A percentile compares a stretch with the other conserved stretches of the same genome.
These are phyloP conservation scores for Gallinago solitaria DNA, from an alignment of 2,797 vertebrate genomes.

Conservation along the genomic window DNA sequence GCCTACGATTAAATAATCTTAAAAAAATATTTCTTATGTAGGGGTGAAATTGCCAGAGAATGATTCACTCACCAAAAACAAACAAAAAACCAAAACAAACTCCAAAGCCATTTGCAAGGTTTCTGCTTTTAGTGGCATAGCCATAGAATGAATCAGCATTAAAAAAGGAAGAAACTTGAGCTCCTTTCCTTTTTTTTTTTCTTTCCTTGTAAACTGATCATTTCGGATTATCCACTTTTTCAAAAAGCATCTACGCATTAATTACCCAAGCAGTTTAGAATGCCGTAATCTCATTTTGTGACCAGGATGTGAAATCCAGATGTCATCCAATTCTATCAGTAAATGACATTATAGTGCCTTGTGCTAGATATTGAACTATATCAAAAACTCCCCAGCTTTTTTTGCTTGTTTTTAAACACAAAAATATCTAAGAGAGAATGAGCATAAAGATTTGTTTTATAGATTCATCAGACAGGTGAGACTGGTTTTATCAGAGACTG, in stretches of 20 bases:
- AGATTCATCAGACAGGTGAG: neutral
- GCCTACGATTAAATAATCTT: constrained; percentile 48
- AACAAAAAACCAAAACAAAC: neutral
- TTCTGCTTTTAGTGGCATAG: neutral
- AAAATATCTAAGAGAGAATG: neutral
- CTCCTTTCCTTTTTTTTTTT: neutral
- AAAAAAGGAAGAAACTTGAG: neutral
- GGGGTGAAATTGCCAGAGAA: neutral
- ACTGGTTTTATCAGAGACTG: neutral
- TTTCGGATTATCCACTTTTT: neutral
- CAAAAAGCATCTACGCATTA: neutral
- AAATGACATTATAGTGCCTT: neutral
- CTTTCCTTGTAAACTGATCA: neutral
- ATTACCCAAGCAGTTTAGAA: constrained; percentile 16
- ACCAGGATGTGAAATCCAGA: constrained; percentile 34
- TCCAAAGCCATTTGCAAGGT: neutral
- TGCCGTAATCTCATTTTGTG: constrained; percentile 25
- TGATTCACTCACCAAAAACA: neutral
- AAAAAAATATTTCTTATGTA: constrained; percentile 61
- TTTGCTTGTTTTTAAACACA: neutral
- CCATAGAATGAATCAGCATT: neutral
- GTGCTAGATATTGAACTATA: neutral
- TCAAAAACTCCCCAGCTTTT: neutral
- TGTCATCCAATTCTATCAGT: constrained; percentile 14
- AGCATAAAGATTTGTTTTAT: neutral